Conservation (phyloP, 1,140 invertebrate genomes). For the Agrypnia vestita region DNA sequence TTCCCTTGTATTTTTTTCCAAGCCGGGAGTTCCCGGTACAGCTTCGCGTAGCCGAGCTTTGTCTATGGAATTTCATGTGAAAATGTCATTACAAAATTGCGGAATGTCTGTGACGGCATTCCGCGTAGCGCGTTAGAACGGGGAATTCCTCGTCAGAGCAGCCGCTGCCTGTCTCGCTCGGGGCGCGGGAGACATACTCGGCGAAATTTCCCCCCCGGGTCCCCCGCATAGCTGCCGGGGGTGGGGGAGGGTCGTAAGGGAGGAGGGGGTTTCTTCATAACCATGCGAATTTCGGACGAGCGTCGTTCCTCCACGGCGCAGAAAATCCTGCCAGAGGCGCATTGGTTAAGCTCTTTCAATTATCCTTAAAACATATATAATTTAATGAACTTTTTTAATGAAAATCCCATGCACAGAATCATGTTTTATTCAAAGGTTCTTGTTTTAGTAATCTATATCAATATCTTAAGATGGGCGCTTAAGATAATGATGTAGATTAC, state of each 20-base stretch:
- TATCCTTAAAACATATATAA: no score
- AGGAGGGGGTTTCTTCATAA: slow-evolving; percentile 17
- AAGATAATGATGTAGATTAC: no score
- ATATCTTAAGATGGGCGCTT: no score
- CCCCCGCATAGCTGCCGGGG: background rate
- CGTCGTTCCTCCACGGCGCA: background rate
- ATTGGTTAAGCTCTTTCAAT: no score
- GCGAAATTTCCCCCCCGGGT: background rate
- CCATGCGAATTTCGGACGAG: background rate
- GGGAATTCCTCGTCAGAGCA: slow-evolving; percentile 1
- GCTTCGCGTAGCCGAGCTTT: slow-evolving; percentile 2
- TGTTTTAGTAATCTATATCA: no score
- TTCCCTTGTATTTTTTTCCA: background rate
- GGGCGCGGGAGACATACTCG: background rate
- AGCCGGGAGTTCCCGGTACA: background rate
- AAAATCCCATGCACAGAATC: no score
- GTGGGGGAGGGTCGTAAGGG: background rate
- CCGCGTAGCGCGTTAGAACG: slow-evolving; percentile 19
- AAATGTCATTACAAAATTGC: slow-evolving; percentile 35
- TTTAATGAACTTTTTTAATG: no score
- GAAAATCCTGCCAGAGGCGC: background rate
- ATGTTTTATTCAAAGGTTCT: no score
- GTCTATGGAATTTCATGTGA: slow-evolving; percentile 28
- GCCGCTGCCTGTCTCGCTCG: slow-evolving; percentile 12
- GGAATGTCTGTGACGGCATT: slow-evolving; percentile 19